phyloP scores from a whole-genome alignment of 2,113 vertebrate species.

The Ptilonorhynchus violaceus region DNA sequence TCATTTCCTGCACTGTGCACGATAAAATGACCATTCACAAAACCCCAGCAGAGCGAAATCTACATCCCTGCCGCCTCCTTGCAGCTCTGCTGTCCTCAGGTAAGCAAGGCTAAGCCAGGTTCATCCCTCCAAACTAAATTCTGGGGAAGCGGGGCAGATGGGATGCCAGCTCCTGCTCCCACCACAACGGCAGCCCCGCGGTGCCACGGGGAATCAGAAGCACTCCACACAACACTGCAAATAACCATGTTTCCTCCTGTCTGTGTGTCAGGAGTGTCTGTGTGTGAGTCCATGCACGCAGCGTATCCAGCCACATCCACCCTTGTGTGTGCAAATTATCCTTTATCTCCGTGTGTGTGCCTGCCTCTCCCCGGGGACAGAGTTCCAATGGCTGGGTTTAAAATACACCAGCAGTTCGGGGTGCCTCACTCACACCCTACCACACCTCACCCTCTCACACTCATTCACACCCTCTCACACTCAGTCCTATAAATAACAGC shows the following conservation, averaged over 20 bases:
- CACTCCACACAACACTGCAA: background rate
- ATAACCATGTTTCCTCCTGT: background rate
- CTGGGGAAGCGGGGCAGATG: conserved; percentile 9
- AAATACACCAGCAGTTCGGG: background rate
- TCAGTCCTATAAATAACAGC: conserved; percentile 14
- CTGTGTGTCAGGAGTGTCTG: background rate
- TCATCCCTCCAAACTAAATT: background rate
- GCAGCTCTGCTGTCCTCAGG: background rate
- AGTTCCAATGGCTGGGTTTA: background rate
- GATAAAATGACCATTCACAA: background rate
- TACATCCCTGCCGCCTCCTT: background rate
- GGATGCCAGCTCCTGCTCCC: background rate
- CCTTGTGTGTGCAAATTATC: background rate
- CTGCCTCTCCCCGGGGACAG: background rate
- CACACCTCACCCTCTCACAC: background rate
- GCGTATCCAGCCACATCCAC: background rate
- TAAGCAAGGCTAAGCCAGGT: background rate
- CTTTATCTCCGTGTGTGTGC: background rate
- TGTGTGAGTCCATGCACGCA: background rate
- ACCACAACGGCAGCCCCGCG: background rate
- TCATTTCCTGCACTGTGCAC: background rate
- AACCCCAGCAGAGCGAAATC: background rate
- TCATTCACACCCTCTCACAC: background rate
- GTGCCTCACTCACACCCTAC: background rate
- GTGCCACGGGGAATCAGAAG: background rate